These are phyloP conservation scores for Oryzias woworae DNA, from an alignment of 2,113 vertebrate species.

Conservation along the genomic window DNA sequence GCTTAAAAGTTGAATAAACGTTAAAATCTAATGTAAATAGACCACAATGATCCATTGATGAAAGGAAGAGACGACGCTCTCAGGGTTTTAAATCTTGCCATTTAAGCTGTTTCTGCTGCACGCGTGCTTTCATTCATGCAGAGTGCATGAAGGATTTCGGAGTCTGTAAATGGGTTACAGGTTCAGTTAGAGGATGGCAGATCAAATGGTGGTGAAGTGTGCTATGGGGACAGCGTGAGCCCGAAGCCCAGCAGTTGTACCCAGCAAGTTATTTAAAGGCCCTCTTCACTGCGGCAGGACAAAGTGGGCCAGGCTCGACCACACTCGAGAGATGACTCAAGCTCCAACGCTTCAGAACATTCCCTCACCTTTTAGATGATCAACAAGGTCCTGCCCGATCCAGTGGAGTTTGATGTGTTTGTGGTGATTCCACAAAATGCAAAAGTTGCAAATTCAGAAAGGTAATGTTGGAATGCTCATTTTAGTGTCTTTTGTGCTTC, in stretches of 20 bases:
- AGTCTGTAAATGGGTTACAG: conserved; percentile 53
- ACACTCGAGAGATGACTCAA: conserved; percentile 8
- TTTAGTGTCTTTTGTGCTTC: too few relatives aligned
- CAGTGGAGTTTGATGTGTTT: neutral
- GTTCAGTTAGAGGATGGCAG: conserved; percentile 40
- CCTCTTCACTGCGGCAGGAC: conserved; percentile 41
- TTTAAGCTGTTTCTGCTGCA: neutral
- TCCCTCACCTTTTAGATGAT: conserved; percentile 33
- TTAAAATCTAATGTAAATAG: too few relatives aligned
- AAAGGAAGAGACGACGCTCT: too few relatives aligned
- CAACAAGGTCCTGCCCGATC: neutral
- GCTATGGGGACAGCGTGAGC: conserved; percentile 29
- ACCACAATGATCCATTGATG: too few relatives aligned
- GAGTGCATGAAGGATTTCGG: conserved; percentile 21
- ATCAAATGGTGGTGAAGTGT: conserved; percentile 47
- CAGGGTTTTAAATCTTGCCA: too few relatives aligned
- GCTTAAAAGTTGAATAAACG: too few relatives aligned
- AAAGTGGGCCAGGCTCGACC: conserved; percentile 55
- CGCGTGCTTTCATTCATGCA: neutral
- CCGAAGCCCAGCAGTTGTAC: conserved; percentile 22
- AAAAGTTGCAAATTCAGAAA: too few relatives aligned
- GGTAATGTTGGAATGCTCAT: too few relatives aligned
- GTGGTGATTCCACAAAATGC: too few relatives aligned
- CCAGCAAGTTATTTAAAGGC: conserved; percentile 66
- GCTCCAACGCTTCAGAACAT: conserved; percentile 17